These are phyloP conservation scores for Pemphigus obesinymphae DNA, from an alignment of 1,140 invertebrate genomes.

Conservation along the genomic window DNA sequence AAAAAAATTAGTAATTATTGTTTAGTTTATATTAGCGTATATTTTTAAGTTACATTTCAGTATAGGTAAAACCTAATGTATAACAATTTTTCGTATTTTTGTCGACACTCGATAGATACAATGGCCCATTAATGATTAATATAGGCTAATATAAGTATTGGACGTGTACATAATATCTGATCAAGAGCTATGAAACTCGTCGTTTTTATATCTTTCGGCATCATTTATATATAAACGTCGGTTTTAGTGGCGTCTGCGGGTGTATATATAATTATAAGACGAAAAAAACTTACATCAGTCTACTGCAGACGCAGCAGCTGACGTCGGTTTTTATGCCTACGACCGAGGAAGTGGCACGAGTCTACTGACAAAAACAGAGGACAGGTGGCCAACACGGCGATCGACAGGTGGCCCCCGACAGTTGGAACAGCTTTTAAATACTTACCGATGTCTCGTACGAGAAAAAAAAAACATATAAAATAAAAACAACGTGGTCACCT, in stretches of 20 bases:
- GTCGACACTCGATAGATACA: no score
- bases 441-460: constrained; percentile 18
- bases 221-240: background rate
- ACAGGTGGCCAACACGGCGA: constrained; percentile 28
- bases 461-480: background rate
- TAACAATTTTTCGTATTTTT: no score
- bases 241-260: constrained; percentile 5
- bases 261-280: constrained; percentile 22
- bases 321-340: background rate
- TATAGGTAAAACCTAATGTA: no score
- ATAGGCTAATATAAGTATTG: no score
- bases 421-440: constrained; percentile 40
- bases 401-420: constrained; percentile 36
- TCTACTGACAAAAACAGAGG: constrained; percentile 29
- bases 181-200: no score
- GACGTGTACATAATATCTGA: no score
- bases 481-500: constrained; percentile 29
- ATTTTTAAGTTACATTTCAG: no score
- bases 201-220: no score
- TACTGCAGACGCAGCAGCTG: background rate
- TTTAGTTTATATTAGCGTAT: no score
- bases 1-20: no score
- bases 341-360: constrained; percentile 36
- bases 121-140: no score
- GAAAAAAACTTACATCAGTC: constrained; percentile 4